A percentile compares a stretch with the other conserved stretches of the same genome.
These are phyloP conservation scores for Lycaon pictus DNA, from an alignment of 2,113 vertebrate species.

Conservation along the genomic window DNA sequence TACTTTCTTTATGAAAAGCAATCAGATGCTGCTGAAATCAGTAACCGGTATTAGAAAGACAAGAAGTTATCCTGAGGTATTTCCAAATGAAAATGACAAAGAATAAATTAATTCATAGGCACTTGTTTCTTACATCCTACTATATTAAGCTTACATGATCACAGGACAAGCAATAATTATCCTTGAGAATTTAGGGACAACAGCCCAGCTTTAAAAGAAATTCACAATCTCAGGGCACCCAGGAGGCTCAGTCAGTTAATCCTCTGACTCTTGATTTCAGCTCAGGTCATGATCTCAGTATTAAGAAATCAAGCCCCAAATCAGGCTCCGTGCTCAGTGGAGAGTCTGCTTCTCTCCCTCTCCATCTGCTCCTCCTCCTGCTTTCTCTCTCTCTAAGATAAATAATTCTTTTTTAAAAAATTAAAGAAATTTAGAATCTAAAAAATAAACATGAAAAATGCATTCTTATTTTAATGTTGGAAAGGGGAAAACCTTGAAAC, in stretches of 20 bases:
- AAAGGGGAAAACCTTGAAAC: background rate
- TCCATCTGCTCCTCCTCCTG: background rate
- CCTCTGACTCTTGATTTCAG: background rate
- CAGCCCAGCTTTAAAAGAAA: background rate
- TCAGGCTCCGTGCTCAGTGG: background rate
- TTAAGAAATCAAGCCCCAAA: background rate
- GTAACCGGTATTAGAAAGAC: background rate
- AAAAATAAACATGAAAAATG: background rate
- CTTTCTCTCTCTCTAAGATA: background rate
- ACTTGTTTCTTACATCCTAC: background rate
- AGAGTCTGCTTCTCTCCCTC: background rate
- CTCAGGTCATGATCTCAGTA: background rate
- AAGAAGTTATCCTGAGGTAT: background rate
- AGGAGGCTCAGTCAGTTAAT: background rate
- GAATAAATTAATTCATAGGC: background rate
- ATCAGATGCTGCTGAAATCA: conserved; percentile 17
- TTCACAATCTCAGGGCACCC: background rate
- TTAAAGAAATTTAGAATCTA: conserved; percentile 14
- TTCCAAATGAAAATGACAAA: background rate
- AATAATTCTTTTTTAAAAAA: background rate
- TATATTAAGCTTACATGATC: background rate
- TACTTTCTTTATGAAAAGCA: background rate
- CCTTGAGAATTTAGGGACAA: background rate
- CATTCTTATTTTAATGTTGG: background rate
- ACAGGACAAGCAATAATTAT: background rate